Evolutionary conservation across 2,113 vertebrate genomes (phyloP).

Genomic region (Zosterops lateralis): DNA sequence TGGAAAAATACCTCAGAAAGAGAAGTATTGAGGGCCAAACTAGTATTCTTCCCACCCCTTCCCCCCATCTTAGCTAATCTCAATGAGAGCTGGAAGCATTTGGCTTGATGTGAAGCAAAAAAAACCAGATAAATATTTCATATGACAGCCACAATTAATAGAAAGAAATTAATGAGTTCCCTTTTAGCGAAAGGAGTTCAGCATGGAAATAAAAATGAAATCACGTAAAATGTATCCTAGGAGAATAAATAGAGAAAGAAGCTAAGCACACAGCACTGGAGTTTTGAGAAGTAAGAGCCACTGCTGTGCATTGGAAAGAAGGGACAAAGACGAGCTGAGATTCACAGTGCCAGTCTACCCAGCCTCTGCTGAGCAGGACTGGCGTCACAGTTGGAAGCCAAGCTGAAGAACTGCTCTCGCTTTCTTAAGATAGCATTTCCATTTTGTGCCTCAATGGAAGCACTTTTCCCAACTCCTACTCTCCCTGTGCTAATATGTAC

Average conservation of each 20-base stretch:
- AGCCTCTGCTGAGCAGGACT: slow-evolving; percentile 24
- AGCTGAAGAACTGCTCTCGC: background rate
- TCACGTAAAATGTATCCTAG: background rate
- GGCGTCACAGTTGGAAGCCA: slow-evolving; percentile 50
- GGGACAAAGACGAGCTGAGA: background rate
- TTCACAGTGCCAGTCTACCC: background rate
- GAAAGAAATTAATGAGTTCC: slow-evolving; percentile 27
- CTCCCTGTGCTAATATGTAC: slow-evolving; percentile 4
- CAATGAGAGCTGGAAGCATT: background rate
- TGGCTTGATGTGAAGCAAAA: background rate
- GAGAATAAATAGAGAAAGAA: slow-evolving; percentile 21
- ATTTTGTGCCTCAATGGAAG: slow-evolving; percentile 32
- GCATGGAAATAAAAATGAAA: slow-evolving; percentile 5
- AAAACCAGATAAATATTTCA: background rate
- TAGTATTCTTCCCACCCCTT: background rate
- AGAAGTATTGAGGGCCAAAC: background rate
- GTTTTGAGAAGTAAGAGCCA: slow-evolving; percentile 8
- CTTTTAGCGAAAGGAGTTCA: slow-evolving; percentile 16
- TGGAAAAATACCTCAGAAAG: background rate
- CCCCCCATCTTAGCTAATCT: background rate
- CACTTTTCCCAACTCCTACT: slow-evolving; percentile 25
- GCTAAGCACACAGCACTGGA: background rate
- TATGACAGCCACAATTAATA: slow-evolving; percentile 19
- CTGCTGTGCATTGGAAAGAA: background rate
- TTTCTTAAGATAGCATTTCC: slow-evolving; percentile 58